Base-by-base conservation (phyloP, 2,888 invertebrate species). In the Drepanosiphum platanoidis region DNA sequence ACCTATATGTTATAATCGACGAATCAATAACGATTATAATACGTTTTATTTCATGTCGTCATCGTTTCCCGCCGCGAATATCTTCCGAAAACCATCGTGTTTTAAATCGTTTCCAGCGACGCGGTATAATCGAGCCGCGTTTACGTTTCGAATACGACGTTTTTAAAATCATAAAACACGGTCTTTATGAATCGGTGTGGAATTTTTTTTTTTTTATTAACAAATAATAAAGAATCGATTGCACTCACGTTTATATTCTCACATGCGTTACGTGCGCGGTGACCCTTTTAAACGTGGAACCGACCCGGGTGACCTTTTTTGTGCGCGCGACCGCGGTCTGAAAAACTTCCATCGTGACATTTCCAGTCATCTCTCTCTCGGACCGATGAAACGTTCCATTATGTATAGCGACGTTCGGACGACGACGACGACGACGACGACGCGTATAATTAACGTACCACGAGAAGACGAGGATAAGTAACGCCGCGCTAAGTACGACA, bases 331-430 rank as follows among this genome's bases (percentile, higher is more conserved):
- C 27, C 61, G 39, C 7, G 22, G 27, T 64, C 77, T 39, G 30
- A 64, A 78, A 78, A 30, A 78, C 30, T 36, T 78, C 39, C 15
- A 78, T 64, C 64, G 77, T 78, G 77, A 58, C 75, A 75, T 75
- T 58, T 75, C 34, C n/a, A 75, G 58, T 75, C 64, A 27, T 39
- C 77, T 61, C 64, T 42, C 34, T 36, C 68, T 68, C 3, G 42
- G 39, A 61, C 13, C 36, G n/a, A 75, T 7, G 77, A 36, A 64
- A 78, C 64, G 64, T 39, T 30, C 18, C 39, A 36, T 39, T 78
- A 68, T 27, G 8, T 66, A 66, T 52, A 18, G n/a, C 32, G 77
- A 9, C 46, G 46, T 52, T 42, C 11, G 42, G 46, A 46, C 46
- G 3, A 18, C 22, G 39, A 7, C 39, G 39, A 7, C 52, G 52